Conservation (phyloP, 2,113 vertebrate genomes). For the Elgaria multicarinata region DNA sequence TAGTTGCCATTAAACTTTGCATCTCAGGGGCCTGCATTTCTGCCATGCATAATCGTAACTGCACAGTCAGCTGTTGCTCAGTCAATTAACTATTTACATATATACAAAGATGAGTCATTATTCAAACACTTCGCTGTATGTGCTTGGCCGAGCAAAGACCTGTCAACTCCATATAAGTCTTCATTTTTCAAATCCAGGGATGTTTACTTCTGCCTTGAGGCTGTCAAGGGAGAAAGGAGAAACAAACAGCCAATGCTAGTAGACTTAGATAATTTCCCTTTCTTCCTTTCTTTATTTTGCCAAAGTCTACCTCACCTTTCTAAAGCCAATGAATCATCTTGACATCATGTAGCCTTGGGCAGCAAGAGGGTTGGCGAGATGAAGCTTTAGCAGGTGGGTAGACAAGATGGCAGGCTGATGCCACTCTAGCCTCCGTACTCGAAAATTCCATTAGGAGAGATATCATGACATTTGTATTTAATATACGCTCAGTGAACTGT, state of each 20-base stretch:
- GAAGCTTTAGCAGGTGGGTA: background rate
- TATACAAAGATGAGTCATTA: background rate
- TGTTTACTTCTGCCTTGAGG: background rate
- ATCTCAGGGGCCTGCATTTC: background rate
- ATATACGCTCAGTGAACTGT: fast-evolving
- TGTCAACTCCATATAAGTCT: constrained; percentile 6
- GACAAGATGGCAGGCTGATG: background rate
- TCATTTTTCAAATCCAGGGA: background rate
- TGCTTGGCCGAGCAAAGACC: background rate
- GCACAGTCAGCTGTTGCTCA: background rate
- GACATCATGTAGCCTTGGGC: fast-evolving
- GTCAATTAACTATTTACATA: constrained; percentile 14
- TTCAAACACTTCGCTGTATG: background rate
- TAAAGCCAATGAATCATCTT: fast-evolving
- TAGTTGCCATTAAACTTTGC: background rate
- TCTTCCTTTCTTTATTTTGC: background rate
- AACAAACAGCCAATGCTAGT: fast-evolving
- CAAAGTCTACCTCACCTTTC: fast-evolving
- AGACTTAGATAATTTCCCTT: constrained; percentile 11
- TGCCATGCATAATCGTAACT: too few species aligned
- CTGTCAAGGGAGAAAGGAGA: fast-evolving
- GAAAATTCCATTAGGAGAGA: constrained; percentile 7
- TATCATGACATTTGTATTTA: background rate
- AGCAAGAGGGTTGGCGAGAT: fast-evolving
- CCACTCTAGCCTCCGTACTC: background rate